These are phyloP conservation scores for Apamea sordens DNA, from an alignment of 2,888 invertebrate species.

Conservation along the genomic window DNA sequence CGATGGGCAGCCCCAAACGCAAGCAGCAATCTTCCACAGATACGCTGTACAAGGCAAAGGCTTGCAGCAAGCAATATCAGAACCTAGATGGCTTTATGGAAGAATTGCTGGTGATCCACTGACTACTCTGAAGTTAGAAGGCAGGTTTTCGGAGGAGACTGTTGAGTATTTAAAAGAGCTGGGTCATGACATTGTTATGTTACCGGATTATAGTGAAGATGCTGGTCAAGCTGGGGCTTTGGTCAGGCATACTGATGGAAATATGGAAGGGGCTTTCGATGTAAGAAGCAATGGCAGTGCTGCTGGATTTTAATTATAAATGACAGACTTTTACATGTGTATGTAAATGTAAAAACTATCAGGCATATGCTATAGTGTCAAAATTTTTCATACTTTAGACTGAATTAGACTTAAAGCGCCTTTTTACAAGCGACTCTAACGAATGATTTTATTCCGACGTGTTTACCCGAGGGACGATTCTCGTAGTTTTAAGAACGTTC, in stretches of 20 bases:
- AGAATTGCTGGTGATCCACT: constrained; percentile 68
- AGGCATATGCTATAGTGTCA: neutral
- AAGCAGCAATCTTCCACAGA: constrained; percentile 86
- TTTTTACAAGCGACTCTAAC: constrained; percentile 1
- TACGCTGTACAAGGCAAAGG: constrained; percentile 81
- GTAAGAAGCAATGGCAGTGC: constrained; percentile 84
- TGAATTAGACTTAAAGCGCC: too few relatives aligned
- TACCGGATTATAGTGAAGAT: constrained; percentile 74
- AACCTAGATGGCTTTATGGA: constrained; percentile 85
- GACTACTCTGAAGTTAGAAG: constrained; percentile 77
- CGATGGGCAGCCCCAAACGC: constrained; percentile 86
- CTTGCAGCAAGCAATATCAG: constrained; percentile 78
- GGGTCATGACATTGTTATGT: constrained; percentile 78
- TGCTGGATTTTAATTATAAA: constrained; percentile 75
- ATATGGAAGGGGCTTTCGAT: constrained; percentile 85
- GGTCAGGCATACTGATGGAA: constrained; percentile 81
- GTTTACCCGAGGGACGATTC: neutral
- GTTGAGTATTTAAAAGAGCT: constrained; percentile 77
- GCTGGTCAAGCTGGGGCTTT: constrained; percentile 84
- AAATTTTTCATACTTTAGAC: neutral
- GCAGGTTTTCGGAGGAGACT: constrained; percentile 78
- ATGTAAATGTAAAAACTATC: neutral
- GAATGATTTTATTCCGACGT: neutral
- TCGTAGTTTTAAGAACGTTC: too few relatives aligned
- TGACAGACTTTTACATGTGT: neutral